Evolutionary conservation across 2,113 vertebrate genomes (phyloP), one percentile per base, ranked within the genome.

Genomic region (Cheilinus undulatus): DNA sequence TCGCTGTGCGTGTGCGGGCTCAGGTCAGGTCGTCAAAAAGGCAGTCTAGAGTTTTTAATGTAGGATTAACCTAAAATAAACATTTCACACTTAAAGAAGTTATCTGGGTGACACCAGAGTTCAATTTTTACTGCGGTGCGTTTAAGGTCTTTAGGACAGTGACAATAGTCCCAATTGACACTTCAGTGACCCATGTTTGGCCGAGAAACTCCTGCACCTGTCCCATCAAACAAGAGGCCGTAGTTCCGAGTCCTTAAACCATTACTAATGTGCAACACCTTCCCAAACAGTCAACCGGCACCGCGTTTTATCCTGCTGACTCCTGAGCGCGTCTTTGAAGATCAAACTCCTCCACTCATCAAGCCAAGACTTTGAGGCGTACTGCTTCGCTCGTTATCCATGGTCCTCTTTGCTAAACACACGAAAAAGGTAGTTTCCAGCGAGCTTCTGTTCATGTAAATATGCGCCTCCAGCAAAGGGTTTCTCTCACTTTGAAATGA

Each of bases 401-500:
- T 73, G 34, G 40, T 70, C 49, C 12, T 5, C 32, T 23, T n/a
- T 11, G 28, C 40, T 13, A 7, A 43, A 45, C 42, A n/a, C 6
- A 2, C 8, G 3, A 59, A 30, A 32, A 8, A 2, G 5, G 0
- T 28, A 19, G 1, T 22, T 30, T 45, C 27, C 59, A 30, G 1
- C 28, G 34, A 28, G 43, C 67, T 28, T 50, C 7, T 61, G 19
- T 32, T 49, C 20, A 2, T 51, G 58, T 45, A n/a, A 49, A 62
- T 30, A 30, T 27, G 71, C 38, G 71, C 59, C 61, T 59, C 38
- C 23, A 0, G 60, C n/a, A 56, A 72, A 64, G 65, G 64, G 46
- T 49, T 73, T 79, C 60, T 67, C 54, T 69, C 65, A 58, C 32
- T 59, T 63, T 36, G 71, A 86, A 85, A 92, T 93, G 90, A 94